Conservation (phyloP, 2,888 invertebrate species). For the Hirudinaria manillensis region DNA sequence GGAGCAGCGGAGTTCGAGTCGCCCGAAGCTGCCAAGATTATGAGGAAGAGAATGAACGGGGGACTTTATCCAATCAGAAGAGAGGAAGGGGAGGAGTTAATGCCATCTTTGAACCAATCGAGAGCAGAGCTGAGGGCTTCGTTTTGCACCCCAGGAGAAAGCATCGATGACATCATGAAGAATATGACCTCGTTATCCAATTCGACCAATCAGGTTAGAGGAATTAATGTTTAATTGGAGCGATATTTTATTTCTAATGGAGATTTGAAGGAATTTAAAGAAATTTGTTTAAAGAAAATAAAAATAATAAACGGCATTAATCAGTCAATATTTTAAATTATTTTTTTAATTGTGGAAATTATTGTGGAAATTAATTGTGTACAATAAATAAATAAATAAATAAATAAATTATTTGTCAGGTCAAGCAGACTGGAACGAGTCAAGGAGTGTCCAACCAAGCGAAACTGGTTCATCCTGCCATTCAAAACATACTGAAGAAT, state of each 20-base stretch:
- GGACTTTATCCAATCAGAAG: too few species aligned
- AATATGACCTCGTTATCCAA: conserved; percentile 5
- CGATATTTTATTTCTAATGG: neutral
- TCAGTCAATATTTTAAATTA: neutral
- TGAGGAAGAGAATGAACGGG: neutral
- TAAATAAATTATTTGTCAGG: neutral
- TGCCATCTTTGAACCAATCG: too few species aligned
- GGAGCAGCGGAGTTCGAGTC: conserved; percentile 3
- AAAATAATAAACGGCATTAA: neutral
- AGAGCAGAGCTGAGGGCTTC: neutral
- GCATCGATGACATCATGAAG: conserved; percentile 14
- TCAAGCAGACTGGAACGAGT: neutral
- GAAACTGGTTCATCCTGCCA: neutral
- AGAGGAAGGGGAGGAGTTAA: too few species aligned
- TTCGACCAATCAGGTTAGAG: neutral
- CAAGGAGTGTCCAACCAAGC: neutral
- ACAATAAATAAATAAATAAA: too few species aligned
- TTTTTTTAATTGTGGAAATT: neutral
- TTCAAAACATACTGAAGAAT: neutral
- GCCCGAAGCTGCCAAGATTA: neutral
- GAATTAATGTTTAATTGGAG: neutral
- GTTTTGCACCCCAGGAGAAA: conserved; percentile 18
- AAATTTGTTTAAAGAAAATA: neutral
- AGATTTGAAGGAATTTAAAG: neutral
- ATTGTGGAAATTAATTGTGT: neutral